Conservation (phyloP, 2,113 vertebrate genomes). For the Setophaga kirtlandii region DNA sequence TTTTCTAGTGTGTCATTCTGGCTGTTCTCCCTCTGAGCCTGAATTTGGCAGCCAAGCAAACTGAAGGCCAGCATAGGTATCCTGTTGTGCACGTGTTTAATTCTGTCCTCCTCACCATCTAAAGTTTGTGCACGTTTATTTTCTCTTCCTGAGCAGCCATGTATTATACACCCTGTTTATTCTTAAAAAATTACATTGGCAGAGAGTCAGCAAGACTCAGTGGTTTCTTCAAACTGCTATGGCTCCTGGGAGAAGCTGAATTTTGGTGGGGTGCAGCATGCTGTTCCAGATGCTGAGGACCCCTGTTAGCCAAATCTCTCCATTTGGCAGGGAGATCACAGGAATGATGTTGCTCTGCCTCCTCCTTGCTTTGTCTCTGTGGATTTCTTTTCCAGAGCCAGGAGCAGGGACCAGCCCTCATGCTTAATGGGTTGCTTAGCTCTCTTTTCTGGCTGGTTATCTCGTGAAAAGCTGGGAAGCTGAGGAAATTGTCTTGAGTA, state of each 20-base stretch:
- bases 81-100: neutral
- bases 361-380: neutral
- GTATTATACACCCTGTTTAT: neutral
- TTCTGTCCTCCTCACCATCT: neutral
- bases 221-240: neutral
- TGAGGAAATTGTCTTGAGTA: neutral
- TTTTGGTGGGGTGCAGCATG: neutral
- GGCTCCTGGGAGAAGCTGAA: neutral
- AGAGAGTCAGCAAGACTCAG: neutral
- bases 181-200: neutral
- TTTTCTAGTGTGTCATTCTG: slow-evolving; percentile 44
- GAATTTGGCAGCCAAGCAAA: slow-evolving; percentile 11
- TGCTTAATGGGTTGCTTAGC: neutral
- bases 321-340: neutral
- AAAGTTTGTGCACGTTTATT: neutral
- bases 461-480: neutral
- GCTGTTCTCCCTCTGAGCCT: neutral
- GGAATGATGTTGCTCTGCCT: neutral
- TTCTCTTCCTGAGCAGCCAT: neutral
- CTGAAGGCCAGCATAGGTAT: neutral
- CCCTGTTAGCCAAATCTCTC: neutral
- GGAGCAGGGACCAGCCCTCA: neutral
- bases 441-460: neutral
- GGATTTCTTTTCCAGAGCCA: neutral
- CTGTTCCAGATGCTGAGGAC: neutral